phyloP scores from a whole-genome alignment of 2,797 vertebrate genomes.

The Caiman crocodilus region DNA sequence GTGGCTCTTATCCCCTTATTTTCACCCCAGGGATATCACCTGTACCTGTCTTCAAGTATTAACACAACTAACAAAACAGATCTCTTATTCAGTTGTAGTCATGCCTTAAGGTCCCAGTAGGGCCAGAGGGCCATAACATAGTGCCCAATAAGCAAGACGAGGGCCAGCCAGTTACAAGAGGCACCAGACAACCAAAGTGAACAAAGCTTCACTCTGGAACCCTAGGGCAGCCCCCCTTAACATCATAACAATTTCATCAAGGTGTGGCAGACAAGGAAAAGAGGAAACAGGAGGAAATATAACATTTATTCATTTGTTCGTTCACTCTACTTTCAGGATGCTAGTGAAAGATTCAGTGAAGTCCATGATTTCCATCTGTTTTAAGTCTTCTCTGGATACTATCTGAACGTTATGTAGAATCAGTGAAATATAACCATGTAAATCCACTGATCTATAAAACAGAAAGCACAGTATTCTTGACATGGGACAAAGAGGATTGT shows the following conservation, averaged over 20 bases:
- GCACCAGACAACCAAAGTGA: no score
- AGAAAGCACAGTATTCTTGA: background rate
- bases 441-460: background rate
- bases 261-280: no score
- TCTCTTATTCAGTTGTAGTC: conserved; percentile 6
- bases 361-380: background rate
- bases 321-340: background rate
- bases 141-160: no score
- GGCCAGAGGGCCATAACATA: no score
- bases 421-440: background rate
- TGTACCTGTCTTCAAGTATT: background rate
- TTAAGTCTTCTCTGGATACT: background rate
- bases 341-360: background rate
- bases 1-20: background rate
- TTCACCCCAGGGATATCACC: background rate
- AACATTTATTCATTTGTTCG: background rate
- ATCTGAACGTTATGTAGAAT: background rate
- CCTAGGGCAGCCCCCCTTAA: no score
- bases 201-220: no score
- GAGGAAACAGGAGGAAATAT: no score
- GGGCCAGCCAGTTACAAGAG: no score
- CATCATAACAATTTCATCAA: no score
- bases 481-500: background rate
- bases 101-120: background rate
- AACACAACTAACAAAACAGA: background rate